Base-by-base conservation (phyloP, 2,113 vertebrate genomes). In the Pundamilia nyererei region DNA sequence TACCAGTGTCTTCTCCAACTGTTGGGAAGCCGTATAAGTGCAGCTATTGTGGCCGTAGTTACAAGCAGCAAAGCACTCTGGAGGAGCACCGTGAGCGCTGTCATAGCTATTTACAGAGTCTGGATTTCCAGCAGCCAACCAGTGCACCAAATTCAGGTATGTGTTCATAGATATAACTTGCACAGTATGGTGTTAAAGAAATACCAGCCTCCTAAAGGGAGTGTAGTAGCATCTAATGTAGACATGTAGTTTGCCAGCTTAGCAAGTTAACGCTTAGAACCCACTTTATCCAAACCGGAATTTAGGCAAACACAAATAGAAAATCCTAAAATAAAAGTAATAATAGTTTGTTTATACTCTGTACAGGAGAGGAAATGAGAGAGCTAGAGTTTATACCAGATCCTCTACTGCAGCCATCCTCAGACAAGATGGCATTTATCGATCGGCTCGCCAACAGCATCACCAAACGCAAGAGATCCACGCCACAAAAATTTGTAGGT, bases 401-500 rank as follows among this genome's bases (percentile, higher is more conserved):
- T 70, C 95, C 98, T 56, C 93, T 98, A 95, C 96, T 98, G 77
- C 98, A 98, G 87, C 96, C 97, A 47, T 96, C 98, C 38, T 95
- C 97, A 29, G 98, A 99, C 60, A 97, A 98, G 94, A 97, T 98
- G 82, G 95, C 97, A 33, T 99, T 99, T 91, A 98, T 99, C 6
- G 98, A 99, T 96, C 97, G 98, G 8, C 96, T 99, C 92, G 95
- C 97, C 47, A 98, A 97, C 95, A 98, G 97, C 97, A 97, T 99
- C 94, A 98, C 98, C 96, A 99, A 99, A 93, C 97, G 98, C 94
- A 99, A 99, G 93, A 97, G 98, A 79, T 98, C 97, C 75, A 99
- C 97, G 60, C 98, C 98, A 68, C 98, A 99, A 96, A 99, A 99
- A 94, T 99, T 99, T 92, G 96, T 98, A 95, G 98, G 98, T 99